phyloP scores from a whole-genome alignment of 2,888 invertebrate genomes.

The Chloroclysta siterata region DNA sequence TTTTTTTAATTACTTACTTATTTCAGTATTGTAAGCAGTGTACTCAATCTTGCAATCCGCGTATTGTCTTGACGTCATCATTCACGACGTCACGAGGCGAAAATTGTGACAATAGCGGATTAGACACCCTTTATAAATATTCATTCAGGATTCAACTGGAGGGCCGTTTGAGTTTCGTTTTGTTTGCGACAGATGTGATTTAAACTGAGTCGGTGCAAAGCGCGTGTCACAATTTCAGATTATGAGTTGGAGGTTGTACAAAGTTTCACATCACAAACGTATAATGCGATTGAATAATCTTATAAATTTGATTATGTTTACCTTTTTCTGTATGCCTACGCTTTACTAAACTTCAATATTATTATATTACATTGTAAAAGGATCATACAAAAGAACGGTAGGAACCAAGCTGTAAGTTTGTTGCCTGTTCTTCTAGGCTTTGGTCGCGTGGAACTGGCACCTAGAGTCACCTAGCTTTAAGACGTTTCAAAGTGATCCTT shows the following conservation, averaged over 20 bases:
- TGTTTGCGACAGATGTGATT: constrained; percentile 78
- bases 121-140: constrained; percentile 84
- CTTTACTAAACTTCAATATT: too few species aligned
- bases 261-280: neutral
- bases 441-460: too few species aligned
- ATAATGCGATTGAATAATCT: neutral
- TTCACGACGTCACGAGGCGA: constrained; percentile 74
- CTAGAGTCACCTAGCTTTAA: too few species aligned
- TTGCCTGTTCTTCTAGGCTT: too few species aligned
- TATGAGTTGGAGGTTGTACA: constrained; percentile 25
- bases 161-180: constrained; percentile 66
- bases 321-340: too few species aligned
- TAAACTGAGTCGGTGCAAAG: constrained; percentile 43
- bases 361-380: too few species aligned
- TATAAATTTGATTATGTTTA: too few species aligned
- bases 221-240: constrained; percentile 41
- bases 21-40: constrained; percentile 47
- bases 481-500: too few species aligned
- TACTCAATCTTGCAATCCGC: constrained; percentile 64
- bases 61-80: constrained; percentile 80
- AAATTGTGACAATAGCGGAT: constrained; percentile 81
- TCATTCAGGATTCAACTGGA: constrained; percentile 75
- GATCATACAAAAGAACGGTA: too few species aligned
- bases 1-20: too few species aligned
- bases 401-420: too few species aligned